Conservation (phyloP, 1,140 invertebrate genomes). For the Papilio machaon region DNA sequence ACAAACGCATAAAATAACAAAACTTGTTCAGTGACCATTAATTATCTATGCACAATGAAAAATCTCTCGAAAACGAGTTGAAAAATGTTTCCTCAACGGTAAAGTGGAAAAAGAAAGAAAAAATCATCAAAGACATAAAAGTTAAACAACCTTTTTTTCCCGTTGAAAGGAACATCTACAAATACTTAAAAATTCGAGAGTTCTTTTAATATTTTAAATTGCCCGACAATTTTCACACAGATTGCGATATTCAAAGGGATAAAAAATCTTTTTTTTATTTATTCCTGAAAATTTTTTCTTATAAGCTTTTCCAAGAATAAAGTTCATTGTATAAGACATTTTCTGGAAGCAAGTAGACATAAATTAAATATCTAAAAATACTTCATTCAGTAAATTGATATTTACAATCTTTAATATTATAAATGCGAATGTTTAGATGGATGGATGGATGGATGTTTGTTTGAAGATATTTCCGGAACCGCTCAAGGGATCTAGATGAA, state of each 20-base stretch:
- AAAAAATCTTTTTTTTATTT: background rate
- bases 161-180: conserved; percentile 35
- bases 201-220: conserved; percentile 22
- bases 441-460: no score
- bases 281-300: background rate
- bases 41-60: conserved; percentile 19
- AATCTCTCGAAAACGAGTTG: background rate
- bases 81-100: background rate
- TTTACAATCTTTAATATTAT: no score
- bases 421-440: no score
- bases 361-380: no score
- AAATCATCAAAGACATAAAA: conserved; percentile 18
- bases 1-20: background rate
- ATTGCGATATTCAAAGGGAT: conserved; percentile 10
- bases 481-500: no score
- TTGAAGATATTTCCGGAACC: no score
- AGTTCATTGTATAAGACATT: background rate
- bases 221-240: conserved; percentile 22
- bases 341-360: no score
- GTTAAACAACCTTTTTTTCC: conserved; percentile 21
- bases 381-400: no score
- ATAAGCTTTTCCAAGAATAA: background rate
- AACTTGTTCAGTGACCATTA: background rate
- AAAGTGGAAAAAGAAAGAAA: conserved; percentile 3
- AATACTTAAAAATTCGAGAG: conserved; percentile 30